Evolutionary conservation across 2,888 invertebrate genomes (phyloP), one percentile per base, ranked within the genome.

Genomic region (Temnothorax ravouxi): DNA sequence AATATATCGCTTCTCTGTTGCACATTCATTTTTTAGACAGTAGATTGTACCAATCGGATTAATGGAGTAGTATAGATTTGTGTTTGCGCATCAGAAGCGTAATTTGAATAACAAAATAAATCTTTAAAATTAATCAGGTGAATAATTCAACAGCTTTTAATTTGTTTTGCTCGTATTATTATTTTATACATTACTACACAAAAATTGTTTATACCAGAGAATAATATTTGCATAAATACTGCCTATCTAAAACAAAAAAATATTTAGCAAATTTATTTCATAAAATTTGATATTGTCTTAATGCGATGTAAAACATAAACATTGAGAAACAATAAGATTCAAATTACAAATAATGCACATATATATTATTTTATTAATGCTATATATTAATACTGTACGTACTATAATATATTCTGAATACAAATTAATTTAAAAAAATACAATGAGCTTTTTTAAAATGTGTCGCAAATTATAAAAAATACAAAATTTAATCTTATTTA

Each of bases 11-110:
- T 72, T 21, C 34, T 34, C 34, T 21, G 74, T 47, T 34, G 11
- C 29, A 34, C 72, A 72, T 74, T 25, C 4, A 44, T 74, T 56
- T 44, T 44, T 56, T 56, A 18, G 77, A 79, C 54, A 44, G 38
- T 56, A 34, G 8, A 15, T 15, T n/a, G 18, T 6, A 34, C 21
- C 44, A 72, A 21, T 72, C 38, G 44, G 34, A 18, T 18, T 34
- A 79, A 74, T 79, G 44, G 44, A 44, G 13, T 25, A 6, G 8
- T 8, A 56, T 8, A 56, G 34, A 25, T 34, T 72, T 79, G 5
- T 11, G 3, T 6, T 74, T 29, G 11, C 15, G 0, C 44, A 21
- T 21, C 29, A 50, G 15, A 71, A 15, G 15, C 34, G 44, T 21
- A 29, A 4, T 4, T 72, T 21, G 3, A 34, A 59, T 67, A 4